Conservation (phyloP, 1,140 invertebrate species). For the Brachionus manjavacas region DNA sequence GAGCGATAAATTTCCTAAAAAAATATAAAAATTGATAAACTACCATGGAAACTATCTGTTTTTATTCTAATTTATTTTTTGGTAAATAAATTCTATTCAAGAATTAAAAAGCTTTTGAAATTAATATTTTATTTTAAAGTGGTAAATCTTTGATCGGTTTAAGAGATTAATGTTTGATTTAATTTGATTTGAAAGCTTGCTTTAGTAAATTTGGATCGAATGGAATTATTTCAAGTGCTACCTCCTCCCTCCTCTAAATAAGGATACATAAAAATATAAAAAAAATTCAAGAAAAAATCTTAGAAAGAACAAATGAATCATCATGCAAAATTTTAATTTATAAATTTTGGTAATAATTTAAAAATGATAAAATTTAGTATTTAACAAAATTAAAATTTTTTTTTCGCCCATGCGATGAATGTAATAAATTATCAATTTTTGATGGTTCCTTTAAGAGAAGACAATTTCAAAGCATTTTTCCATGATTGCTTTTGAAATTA, state of each 20-base stretch:
- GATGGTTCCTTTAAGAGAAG: background rate
- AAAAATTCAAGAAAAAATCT: background rate
- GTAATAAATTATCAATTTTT: background rate
- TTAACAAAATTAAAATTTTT: background rate
- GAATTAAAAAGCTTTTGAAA: background rate
- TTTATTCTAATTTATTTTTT: background rate
- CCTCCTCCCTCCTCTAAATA: background rate
- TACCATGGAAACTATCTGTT: background rate
- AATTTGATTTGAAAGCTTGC: background rate
- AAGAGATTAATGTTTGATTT: background rate
- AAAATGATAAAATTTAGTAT: background rate
- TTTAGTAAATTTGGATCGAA: background rate
- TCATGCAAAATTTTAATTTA: background rate
- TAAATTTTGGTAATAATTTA: background rate
- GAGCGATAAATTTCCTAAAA: background rate
- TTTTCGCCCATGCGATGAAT: background rate
- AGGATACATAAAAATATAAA: background rate
- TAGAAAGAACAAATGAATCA: background rate
- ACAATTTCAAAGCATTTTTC: conserved; percentile 13
- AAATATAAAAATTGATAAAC: background rate
- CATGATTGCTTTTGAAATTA: background rate
- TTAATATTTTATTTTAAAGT: background rate
- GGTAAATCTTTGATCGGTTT: background rate
- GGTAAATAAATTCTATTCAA: background rate
- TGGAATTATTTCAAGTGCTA: background rate